phyloP scores from a whole-genome alignment of 2,888 invertebrate species.

The Drosophila ochracea region DNA sequence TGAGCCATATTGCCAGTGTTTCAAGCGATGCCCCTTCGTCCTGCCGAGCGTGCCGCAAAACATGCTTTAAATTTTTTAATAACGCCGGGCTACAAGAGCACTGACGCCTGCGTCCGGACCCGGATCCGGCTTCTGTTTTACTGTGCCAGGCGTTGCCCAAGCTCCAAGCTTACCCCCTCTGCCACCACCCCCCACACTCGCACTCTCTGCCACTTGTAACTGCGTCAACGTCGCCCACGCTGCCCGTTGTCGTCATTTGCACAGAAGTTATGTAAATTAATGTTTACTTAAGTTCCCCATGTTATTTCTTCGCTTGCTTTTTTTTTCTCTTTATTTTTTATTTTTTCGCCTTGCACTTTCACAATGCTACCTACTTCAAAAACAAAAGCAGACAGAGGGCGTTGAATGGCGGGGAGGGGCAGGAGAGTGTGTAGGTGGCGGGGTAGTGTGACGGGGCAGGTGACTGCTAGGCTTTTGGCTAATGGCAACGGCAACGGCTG shows the following conservation, averaged over 20 bases:
- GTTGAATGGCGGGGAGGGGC: neutral
- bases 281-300: constrained; percentile 85
- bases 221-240: constrained; percentile 28
- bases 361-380: constrained; percentile 79
- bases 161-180: constrained; percentile 6
- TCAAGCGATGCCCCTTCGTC: constrained; percentile 26
- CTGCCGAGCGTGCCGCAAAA: constrained; percentile 75
- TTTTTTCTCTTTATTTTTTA: constrained; percentile 41
- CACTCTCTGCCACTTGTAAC: constrained; percentile 13
- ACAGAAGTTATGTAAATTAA: constrained; percentile 85
- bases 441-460: constrained; percentile 11
- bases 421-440: neutral
- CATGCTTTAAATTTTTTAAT: constrained; percentile 84
- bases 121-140: constrained; percentile 62
- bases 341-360: constrained; percentile 70
- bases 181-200: neutral
- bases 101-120: constrained; percentile 66
- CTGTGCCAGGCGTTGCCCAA: constrained; percentile 43
- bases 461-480: constrained; percentile 52
- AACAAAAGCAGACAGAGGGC: constrained; percentile 73
- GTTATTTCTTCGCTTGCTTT: constrained; percentile 70
- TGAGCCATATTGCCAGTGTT: constrained; percentile 72
- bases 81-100: constrained; percentile 74
- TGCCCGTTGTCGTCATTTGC: constrained; percentile 77
- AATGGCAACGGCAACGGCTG: constrained; percentile 64